These are phyloP conservation scores for Seira ritae DNA, from an alignment of 2,888 invertebrate species.

Conservation along the genomic window DNA sequence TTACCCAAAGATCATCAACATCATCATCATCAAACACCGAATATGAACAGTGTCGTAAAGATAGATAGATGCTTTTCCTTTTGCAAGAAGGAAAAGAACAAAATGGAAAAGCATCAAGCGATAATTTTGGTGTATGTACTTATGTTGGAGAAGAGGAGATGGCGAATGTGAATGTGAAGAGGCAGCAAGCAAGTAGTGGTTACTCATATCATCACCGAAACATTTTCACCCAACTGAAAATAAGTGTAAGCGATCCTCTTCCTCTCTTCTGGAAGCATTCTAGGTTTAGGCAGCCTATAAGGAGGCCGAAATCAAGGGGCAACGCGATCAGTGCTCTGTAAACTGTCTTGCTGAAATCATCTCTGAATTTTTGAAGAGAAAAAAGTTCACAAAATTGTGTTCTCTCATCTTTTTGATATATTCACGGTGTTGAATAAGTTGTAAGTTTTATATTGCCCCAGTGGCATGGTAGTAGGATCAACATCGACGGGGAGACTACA, in stretches of 20 bases:
- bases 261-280: constrained; percentile 35
- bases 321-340: constrained; percentile 46
- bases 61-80: constrained; percentile 14
- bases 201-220: constrained; percentile 31
- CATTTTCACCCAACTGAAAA: neutral
- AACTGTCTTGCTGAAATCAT: constrained; percentile 29
- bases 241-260: neutral
- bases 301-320: constrained; percentile 55
- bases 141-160: neutral
- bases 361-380: constrained; percentile 7
- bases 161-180: no score
- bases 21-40: neutral
- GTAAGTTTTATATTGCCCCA: constrained; percentile 43
- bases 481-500: no score
- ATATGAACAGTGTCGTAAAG: no score
- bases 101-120: neutral
- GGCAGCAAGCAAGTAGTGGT: constrained; percentile 57
- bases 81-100: constrained; percentile 16
- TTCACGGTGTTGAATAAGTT: no score
- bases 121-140: neutral
- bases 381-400: neutral
- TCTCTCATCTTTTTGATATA: neutral
- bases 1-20: neutral
- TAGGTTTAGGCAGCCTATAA: constrained; percentile 60
- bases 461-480: neutral